Evolutionary conservation across 2,888 invertebrate genomes (phyloP).

Genomic region (Mantis religiosa): DNA sequence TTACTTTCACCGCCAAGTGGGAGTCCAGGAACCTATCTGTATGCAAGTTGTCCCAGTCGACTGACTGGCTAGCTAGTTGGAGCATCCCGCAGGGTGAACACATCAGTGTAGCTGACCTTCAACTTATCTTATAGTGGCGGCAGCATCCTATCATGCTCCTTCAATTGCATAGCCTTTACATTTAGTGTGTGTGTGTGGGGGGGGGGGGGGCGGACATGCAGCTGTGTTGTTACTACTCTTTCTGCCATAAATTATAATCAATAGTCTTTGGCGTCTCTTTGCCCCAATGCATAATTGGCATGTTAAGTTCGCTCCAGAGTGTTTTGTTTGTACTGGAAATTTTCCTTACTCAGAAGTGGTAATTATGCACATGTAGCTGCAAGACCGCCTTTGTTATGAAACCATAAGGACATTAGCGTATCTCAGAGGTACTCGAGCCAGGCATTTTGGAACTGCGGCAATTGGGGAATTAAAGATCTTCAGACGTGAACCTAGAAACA

Average conservation of each 20-base stretch:
- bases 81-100: slow-evolving; percentile 11
- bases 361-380: neutral
- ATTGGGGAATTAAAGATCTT: too few relatives aligned
- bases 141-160: neutral
- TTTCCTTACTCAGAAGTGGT: neutral
- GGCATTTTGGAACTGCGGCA: too few relatives aligned
- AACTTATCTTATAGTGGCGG: neutral
- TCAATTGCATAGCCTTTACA: neutral
- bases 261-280: neutral
- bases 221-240: neutral
- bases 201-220: neutral
- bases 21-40: neutral
- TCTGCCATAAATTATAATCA: neutral
- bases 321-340: neutral
- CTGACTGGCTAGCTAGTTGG: neutral
- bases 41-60: neutral
- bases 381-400: neutral
- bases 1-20: neutral
- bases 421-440: too few relatives aligned
- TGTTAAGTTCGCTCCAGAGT: neutral
- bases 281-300: neutral
- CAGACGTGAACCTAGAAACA: neutral
- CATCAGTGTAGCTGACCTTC: slow-evolving; percentile 5
- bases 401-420: neutral
- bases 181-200: too few relatives aligned